Evolutionary conservation across 2,113 vertebrate genomes (phyloP).

Genomic region (Craseonycteris thonglongyai): DNA sequence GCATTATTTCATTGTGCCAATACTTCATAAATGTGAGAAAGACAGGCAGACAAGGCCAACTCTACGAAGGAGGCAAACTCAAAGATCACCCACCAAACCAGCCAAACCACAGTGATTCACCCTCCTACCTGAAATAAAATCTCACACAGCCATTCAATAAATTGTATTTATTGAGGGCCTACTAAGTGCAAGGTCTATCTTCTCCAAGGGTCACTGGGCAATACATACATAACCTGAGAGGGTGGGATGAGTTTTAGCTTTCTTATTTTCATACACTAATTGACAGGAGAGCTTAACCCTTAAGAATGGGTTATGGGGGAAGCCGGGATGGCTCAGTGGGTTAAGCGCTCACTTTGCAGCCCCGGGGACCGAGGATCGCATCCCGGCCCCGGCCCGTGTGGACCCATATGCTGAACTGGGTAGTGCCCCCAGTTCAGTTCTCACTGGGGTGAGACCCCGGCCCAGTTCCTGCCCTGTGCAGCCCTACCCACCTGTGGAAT

Average conservation of each 20-base stretch:
- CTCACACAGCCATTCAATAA: background rate
- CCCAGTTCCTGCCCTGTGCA: too few relatives aligned
- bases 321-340: too few relatives aligned
- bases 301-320: background rate
- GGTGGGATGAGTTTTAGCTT: background rate
- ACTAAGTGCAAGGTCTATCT: background rate
- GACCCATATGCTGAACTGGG: too few relatives aligned
- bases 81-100: background rate
- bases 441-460: too few relatives aligned
- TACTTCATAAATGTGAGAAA: background rate
- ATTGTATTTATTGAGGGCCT: background rate
- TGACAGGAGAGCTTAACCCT: background rate
- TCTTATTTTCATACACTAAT: constrained; percentile 8
- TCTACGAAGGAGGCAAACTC: background rate
- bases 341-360: too few relatives aligned
- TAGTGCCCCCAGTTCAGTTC: too few relatives aligned
- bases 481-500: too few relatives aligned
- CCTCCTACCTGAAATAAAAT: background rate
- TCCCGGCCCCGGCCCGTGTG: too few relatives aligned
- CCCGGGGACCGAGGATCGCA: too few relatives aligned
- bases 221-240: background rate
- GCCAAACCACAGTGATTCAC: background rate
- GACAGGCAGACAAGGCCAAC: background rate
- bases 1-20: background rate
- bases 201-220: background rate